Evolutionary conservation across 1,140 invertebrate species (phyloP).

Genomic region (Heliconius hewitsoni): DNA sequence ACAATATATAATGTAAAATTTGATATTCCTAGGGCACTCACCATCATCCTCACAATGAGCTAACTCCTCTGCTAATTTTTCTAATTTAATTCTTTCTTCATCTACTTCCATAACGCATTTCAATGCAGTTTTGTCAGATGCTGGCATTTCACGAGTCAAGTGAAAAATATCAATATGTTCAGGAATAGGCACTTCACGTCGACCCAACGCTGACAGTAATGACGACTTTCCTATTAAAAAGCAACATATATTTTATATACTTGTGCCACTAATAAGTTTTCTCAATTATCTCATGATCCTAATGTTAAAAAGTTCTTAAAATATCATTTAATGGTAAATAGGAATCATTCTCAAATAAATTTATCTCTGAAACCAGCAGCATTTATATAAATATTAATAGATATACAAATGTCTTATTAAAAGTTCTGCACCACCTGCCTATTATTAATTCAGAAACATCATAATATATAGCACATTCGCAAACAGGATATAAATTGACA

Average conservation of each 20-base stretch:
- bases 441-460: too few species aligned
- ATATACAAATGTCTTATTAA: background rate
- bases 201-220: constrained; percentile 93
- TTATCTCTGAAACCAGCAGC: background rate
- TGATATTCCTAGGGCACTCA: constrained; percentile 28
- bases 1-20: too few species aligned
- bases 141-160: constrained; percentile 97
- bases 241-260: constrained; percentile 4
- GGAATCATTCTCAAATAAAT: background rate
- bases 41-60: constrained; percentile 93
- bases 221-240: constrained; percentile 92
- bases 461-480: background rate
- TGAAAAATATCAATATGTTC: constrained; percentile 99
- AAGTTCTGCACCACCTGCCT: too few species aligned
- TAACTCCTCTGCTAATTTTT: constrained; percentile 95
- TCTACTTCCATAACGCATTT: constrained; percentile 99
- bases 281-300: background rate
- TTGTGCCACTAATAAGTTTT: background rate
- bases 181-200: constrained; percentile 97
- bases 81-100: constrained; percentile 94
- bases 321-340: background rate
- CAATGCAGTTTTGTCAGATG: constrained; percentile 95
- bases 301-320: too few species aligned
- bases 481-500: background rate
- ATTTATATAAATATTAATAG: background rate